Base-by-base conservation (phyloP, 35 echinoderm and acorn worm genomes). In the Ophioderma brevispina region DNA sequence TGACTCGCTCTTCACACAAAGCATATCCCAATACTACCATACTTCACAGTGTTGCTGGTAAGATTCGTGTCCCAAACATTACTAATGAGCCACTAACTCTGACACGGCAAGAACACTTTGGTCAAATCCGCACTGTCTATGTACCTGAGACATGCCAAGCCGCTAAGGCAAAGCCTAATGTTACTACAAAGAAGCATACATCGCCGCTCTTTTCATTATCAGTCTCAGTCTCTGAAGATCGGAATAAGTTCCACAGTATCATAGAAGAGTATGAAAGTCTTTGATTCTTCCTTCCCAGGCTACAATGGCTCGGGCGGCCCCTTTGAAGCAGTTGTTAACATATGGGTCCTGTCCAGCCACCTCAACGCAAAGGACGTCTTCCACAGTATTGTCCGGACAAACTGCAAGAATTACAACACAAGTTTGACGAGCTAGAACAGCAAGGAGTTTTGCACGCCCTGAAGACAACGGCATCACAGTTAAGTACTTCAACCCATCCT, bases 321-420 rank as follows among this genome's bases (percentile, higher is more conserved):
- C 46, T 32, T 85, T 6, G 25, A 63, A 56, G 80, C 55, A 15
- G 86, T 77, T 88, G 56, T 89, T 64, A 94, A n/a, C n/a, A 89
- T n/a, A 87, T 87, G 91, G 92, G 92, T 37, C 92, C 92, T 2
- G 82, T 82, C 36, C 92, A 89, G 5, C 92, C 92, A 43, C 92
- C 89, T 76, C 93, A 95, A 78, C 89, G 41, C 14, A 87, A 91
- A 40, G 80, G 80, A 0, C 80, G 35, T 11, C 87, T 89, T 30
- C 87, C 77, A 8, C 36, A 39, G 38, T 89, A 77, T 19, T 81
- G 34, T 36, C 56, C 15, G 38, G 77, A 77, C 40, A 80, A 80
- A 13, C 56, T 64, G 38, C 10, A 76, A 33, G 80, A 84, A 2
- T 75, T 94, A 59, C 92, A 94, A 52, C 38, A 55, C 11, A 94